Percentiles rank a stretch among this genome's conserved stretches.
Conservation (phyloP, 1,140 invertebrate genomes). For the Meloidogyne hapla region DNA sequence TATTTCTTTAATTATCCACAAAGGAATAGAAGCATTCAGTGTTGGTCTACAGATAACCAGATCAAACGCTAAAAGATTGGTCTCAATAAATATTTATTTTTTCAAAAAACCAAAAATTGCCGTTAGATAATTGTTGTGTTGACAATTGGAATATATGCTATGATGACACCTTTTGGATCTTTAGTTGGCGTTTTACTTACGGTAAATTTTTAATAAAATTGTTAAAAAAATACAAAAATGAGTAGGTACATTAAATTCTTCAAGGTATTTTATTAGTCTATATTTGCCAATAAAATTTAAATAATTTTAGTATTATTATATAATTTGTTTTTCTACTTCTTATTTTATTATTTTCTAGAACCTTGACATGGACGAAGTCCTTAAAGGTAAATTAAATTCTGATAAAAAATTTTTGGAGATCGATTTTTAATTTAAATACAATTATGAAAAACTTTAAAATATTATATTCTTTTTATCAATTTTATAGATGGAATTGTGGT, state of each 20-base stretch:
- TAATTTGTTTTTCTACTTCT: neutral
- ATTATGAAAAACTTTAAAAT: neutral
- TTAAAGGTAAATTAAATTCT: slow-evolving; percentile 27
- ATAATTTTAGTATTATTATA: too few species aligned
- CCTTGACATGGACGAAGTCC: slow-evolving; percentile 45
- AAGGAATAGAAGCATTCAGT: slow-evolving; percentile 61
- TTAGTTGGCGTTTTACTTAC: slow-evolving; percentile 48
- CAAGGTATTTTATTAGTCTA: too few species aligned
- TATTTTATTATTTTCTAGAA: slow-evolving; percentile 33
- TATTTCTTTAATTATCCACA: slow-evolving; percentile 59
- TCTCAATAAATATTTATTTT: slow-evolving; percentile 11
- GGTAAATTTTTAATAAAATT: slow-evolving; percentile 31
- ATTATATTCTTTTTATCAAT: too few species aligned
- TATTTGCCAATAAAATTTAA: too few species aligned
- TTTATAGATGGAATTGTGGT: slow-evolving; percentile 50
- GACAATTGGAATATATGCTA: slow-evolving; percentile 56
- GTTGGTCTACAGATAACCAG: slow-evolving; percentile 57
- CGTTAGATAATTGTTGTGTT: slow-evolving; percentile 41
- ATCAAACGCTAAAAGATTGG: slow-evolving; percentile 49
- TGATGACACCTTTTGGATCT: slow-evolving; percentile 59
- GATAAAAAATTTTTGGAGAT: too few species aligned
- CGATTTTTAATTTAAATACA: too few species aligned
- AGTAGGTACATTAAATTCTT: too few species aligned
- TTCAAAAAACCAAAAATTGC: neutral
- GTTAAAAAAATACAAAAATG: neutral